Base-by-base conservation (phyloP, 37 sponge, comb jelly and placozoan species). In the Oscarella lobularis region DNA sequence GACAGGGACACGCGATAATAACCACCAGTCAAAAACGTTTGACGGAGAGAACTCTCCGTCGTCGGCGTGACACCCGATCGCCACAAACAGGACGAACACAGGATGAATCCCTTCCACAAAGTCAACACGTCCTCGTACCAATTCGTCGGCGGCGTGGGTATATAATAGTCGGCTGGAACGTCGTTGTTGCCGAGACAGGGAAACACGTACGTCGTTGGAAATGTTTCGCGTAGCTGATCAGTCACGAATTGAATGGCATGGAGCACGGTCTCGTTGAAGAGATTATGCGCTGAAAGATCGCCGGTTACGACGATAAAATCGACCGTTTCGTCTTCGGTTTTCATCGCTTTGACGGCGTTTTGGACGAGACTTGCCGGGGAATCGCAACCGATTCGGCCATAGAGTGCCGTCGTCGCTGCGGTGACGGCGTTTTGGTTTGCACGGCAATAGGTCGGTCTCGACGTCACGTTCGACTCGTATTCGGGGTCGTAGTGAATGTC, bases 11-110 rank as follows among this genome's bases (percentile, higher is more conserved):
- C 60, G 9, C 20, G 9, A 48, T 48, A 48, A 48, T 48, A 48
- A 48, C 60, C 60, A 48, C 60, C 60, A 48, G 60, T 48, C 9
- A 48, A 9, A 48, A 48, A 48, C 60, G 60, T 48, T 48, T 48
- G 9, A 9, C 9, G 9, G 20, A 48, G 20, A 27, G 9, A 9
- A 48, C 20, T 48, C 20, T 48, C 60, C 20, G 9, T 48, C 60
- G 20, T 20, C 9, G 60, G 60, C 60, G 60, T 9, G 14, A 27
- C 14, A 48, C 20, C 60, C 9, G 20, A 48, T 48, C 60, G 60
- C 60, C 60, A 48, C 14, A 27, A 48, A 20, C 60, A 48, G 9
- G 9, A 27, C 20, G 9, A 9, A 48, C 60, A 48, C 9, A 48
- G 9, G 20, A 48, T 20, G 20, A 48, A 48, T 48, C 20, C 60